These are phyloP conservation scores for Magallana ariakensis DNA, from an alignment of 1,140 invertebrate species.

Conservation along the genomic window DNA sequence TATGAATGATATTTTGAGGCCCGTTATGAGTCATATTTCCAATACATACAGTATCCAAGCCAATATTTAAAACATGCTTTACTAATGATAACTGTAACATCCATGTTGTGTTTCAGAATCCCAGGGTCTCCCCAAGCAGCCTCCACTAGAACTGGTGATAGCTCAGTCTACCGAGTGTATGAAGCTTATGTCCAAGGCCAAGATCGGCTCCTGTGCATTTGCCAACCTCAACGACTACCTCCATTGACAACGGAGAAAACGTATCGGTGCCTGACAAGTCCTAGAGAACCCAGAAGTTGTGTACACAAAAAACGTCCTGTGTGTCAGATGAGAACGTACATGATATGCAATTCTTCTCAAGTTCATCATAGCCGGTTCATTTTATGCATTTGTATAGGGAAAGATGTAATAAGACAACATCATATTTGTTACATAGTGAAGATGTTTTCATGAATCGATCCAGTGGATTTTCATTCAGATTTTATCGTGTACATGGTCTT, in stretches of 20 bases:
- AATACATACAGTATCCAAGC: too few species aligned
- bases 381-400: neutral
- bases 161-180: conserved; percentile 93
- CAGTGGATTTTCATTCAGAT: too few species aligned
- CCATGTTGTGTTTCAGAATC: conserved; percentile 86
- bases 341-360: conserved; percentile 24
- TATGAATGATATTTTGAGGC: too few species aligned
- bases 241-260: conserved; percentile 66
- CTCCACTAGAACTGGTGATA: conserved; percentile 94
- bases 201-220: conserved; percentile 96
- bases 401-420: neutral
- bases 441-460: too few species aligned
- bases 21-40: too few species aligned
- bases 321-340: neutral
- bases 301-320: neutral
- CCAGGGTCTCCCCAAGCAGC: conserved; percentile 91
- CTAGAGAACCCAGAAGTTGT: neutral
- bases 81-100: too few species aligned
- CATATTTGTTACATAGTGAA: too few species aligned
- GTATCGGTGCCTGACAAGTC: neutral
- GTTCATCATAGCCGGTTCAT: neutral
- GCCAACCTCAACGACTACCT: conserved; percentile 83
- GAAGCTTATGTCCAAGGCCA: conserved; percentile 92
- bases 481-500: too few species aligned
- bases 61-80: too few species aligned